Base-by-base conservation (phyloP, 2,797 vertebrate genomes). In the Poecilia velifera region DNA sequence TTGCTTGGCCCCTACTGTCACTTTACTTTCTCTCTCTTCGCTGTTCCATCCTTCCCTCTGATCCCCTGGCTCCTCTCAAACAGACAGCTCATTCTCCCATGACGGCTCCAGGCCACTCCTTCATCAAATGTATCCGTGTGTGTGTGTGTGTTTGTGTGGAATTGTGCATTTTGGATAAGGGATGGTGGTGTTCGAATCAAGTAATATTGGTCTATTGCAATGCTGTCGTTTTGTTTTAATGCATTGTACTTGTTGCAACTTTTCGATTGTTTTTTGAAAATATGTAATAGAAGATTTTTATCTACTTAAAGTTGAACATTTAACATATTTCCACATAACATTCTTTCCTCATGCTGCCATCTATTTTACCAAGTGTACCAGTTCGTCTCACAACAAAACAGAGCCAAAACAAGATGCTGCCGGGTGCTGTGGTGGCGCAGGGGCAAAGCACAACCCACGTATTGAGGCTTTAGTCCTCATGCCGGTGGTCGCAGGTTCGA, bases 1-100 rank as follows among this genome's bases (percentile, higher is more conserved):
- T 43, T 70, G 36, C 22, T 70, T 43, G 39, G 39, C 39, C 41
- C 25, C 68, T 45, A 71, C 41, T 71, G n/a, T 28, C 68, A 71
- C 68, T 71, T 53, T 71, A 13, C 10, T 71, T 71, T 45, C 25
- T 71, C 22, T 71, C 68, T 71, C 4, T 45, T 16, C 1, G 41
- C 68, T 71, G 8, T 25, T 71, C 41, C 39, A 43, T 71, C 68
- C 59, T 81, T 73, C 62, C 47, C 59, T 28, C 36, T 59, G 22
- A 68, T 79, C 72, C 76, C 83, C 34, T 28, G 47, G 28, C 66
- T 86, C 82, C 80, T 90, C 82, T 86, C 28, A 76, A 86, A 87
- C 91, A 90, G 87, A 92, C 90, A 90, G 77, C 82, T 72, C 88
- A 85, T 64, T 91, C 84, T 90, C 76, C 87, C 84, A 84, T 88